Conservation (phyloP, 2,113 vertebrate species). For the Scomber japonicus region DNA sequence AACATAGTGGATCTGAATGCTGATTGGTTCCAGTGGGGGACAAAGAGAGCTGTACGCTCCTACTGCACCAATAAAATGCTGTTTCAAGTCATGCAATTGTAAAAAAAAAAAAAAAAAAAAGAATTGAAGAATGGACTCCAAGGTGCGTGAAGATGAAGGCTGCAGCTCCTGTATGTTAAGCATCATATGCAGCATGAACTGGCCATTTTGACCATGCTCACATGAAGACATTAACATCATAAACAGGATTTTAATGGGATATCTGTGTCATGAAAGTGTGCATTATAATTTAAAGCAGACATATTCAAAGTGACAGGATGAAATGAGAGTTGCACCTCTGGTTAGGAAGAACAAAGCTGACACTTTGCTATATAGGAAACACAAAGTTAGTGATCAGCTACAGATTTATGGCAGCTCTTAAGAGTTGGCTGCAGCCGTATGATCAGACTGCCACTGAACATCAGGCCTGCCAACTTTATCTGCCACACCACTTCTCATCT, state of each 20-base stretch:
- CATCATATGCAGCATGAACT: not conserved
- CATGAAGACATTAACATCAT: not conserved
- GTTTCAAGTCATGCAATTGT: not conserved
- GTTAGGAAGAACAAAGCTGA: constrained; percentile 47
- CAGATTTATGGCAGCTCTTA: constrained; percentile 45
- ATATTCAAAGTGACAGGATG: constrained; percentile 54
- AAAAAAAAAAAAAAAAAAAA: not conserved
- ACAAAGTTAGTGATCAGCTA: constrained; percentile 55
- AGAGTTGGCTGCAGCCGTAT: constrained; percentile 29
- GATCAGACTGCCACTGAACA: constrained; percentile 7
- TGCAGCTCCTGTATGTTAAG: constrained; percentile 7
- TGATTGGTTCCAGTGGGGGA: not conserved
- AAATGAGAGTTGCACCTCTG: constrained; percentile 73
- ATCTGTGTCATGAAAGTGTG: constrained; percentile 70
- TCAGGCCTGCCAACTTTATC: not conserved
- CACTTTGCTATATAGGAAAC: constrained; percentile 30
- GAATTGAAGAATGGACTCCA: not conserved
- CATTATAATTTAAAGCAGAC: too few species aligned
- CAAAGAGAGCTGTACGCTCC: not conserved
- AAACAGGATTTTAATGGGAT: constrained; percentile 6
- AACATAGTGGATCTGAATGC: not conserved
- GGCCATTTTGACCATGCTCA: not conserved
- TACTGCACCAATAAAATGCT: constrained; percentile 9
- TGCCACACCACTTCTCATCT: not conserved
- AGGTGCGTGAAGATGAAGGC: not conserved